Base-by-base conservation (phyloP, 1,140 invertebrate genomes). In the Sycophila sp. region DNA sequence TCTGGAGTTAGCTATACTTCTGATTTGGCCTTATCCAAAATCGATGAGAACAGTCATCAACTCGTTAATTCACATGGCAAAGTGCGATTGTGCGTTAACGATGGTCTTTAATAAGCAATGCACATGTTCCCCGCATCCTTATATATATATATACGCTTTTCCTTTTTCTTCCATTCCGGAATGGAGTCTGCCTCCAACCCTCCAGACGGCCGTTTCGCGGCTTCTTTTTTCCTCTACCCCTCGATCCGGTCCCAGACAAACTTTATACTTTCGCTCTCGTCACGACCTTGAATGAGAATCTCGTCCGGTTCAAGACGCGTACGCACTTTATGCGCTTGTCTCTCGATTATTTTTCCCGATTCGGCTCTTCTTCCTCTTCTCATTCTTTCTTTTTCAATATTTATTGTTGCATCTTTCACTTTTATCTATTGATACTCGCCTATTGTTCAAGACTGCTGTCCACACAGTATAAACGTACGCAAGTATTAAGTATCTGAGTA, bases 271-370 rank as follows among this genome's bases (percentile, higher is more conserved):
- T 69, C 53, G 45, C 67, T 65, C 68, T 73, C 67, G 40, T 64
- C 72, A 47, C 60, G 72, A 73, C 67, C 67, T 69, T 73, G 72
- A 73, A 73, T 64, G 62, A 55, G 72, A 66, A 72, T 72, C 60
- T 69, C 72, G 58, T 69, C 49, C 66, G 60, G 53, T 70, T 62
- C 63, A 28, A 70, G 30, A 62, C 62, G 69, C 66, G 66, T 69
- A 69, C 49, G 45, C 72, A 45, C 72, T 51, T 64, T 69, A 36
- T 64, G 24, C 51, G 55, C 42, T n/a, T 62, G 19, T 28, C 59
- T 62, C 13, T 59, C 56, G 28, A 7, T 13, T 13, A 32, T 38
- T 28, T 10, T n/a, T 17, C 38, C 26, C 38, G 24, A 6, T n/a
- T n/a, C n/a, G n/a, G n/a, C n/a, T n/a, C 24, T 22, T 26, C 15